Base-by-base conservation (phyloP, 2,888 invertebrate genomes). In the Bombylius discolor region DNA sequence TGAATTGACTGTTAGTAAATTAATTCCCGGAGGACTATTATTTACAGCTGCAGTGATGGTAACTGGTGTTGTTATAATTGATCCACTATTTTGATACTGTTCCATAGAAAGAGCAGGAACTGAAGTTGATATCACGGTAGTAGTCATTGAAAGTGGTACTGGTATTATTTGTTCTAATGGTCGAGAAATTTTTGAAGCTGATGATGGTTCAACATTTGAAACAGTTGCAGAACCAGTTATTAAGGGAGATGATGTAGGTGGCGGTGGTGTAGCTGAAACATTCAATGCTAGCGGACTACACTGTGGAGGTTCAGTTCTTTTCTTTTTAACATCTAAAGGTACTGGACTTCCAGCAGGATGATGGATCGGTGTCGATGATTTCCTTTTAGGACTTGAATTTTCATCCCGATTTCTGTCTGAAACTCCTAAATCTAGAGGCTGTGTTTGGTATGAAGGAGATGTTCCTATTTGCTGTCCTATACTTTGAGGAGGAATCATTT, bases 371-470 rank as follows among this genome's bases (percentile, higher is more conserved):
- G 79, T 79, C 12, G 79, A 78, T 12, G 75, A 74, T 64, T 85
- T 83, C 51, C 85, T 75, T 65, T 85, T 82, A 1, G 86, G 85
- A 49, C 85, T 80, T 49, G 34, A 45, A 33, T 51, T 55, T 42
- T 63, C 63, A 23, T 63, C 62, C 6, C 65, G 63, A 36, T 73
- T 65, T 23, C 78, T 68, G 48, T 77, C 79, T 53, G 79, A 72
- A 39, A 86, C 80, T 45, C 88, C 88, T 56, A 89, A 79, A 70
- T 89, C 88, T 42, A 89, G 76, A 12, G 89, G 89, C 67, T 88
- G 87, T 56, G 85, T 85, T 72, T 89, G 88, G 67, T 84, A 81
- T 52, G 76, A 60, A 69, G 70, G 57, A 68, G 71, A 56, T 68
- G 70, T 52, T 72, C 74, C 49, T 74, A 70, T 51, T 74, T 76